Conservation (phyloP, 2,797 vertebrate species). For the Pipistrellus pygmaeus region DNA sequence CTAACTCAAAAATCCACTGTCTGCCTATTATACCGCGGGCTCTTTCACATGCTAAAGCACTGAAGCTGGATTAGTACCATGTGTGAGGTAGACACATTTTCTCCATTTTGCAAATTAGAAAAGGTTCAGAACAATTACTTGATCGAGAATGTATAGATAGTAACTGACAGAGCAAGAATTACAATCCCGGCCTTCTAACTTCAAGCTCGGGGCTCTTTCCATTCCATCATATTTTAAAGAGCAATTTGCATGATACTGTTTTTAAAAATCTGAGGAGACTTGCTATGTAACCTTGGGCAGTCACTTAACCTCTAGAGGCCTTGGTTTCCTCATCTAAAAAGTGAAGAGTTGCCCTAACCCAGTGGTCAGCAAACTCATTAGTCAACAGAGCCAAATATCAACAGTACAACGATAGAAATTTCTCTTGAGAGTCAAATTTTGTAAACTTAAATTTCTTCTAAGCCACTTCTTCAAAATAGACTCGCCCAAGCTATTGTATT, state of each 20-base stretch:
- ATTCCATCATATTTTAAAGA: not conserved
- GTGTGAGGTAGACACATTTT: not conserved
- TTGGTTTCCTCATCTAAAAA: constrained; percentile 28
- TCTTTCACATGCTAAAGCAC: not conserved
- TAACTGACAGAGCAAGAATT: not conserved
- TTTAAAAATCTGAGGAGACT: not conserved
- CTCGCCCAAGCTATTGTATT: too few relatives aligned
- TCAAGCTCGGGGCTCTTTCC: not conserved
- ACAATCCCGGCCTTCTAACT: not conserved
- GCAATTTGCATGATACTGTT: not conserved
- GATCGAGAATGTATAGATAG: not conserved
- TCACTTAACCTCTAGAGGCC: constrained; percentile 1
- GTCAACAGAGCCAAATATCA: too few relatives aligned
- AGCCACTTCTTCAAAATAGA: too few relatives aligned
- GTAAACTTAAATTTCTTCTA: too few relatives aligned
- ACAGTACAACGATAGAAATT: too few relatives aligned
- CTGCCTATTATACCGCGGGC: not conserved
- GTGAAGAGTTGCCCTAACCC: too few relatives aligned
- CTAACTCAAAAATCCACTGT: constrained; percentile 11
- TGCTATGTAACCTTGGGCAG: constrained; percentile 20
- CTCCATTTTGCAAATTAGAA: constrained; percentile 48
- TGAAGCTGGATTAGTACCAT: not conserved
- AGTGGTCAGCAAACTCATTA: too few relatives aligned
- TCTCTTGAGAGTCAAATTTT: too few relatives aligned
- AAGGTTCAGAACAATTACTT: not conserved